These are phyloP conservation scores for Ochropleura leucogaster DNA, from an alignment of 2,888 invertebrate genomes.

Conservation along the genomic window DNA sequence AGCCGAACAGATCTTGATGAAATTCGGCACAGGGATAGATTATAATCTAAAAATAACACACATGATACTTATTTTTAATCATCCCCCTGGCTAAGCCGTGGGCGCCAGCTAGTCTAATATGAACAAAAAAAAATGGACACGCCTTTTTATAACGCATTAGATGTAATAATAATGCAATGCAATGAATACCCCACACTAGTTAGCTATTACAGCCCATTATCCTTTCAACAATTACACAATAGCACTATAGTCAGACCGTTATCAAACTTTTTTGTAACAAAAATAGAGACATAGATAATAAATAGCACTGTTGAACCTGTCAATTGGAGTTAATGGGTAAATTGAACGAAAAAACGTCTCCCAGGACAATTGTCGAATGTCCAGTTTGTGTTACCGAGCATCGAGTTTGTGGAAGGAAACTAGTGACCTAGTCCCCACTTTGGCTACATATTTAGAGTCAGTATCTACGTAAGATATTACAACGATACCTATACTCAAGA, in stretches of 20 bases:
- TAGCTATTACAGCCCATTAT: background rate
- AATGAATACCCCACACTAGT: conserved; percentile 7
- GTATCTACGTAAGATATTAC: no score
- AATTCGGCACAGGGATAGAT: no score
- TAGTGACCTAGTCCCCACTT: conserved; percentile 41
- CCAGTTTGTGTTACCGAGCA: conserved; percentile 51
- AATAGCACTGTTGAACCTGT: conserved; percentile 72
- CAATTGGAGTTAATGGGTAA: conserved; percentile 79
- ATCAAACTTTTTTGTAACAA: conserved; percentile 56
- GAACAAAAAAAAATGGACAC: no score
- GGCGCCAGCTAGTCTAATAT: no score
- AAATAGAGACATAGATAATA: conserved; percentile 66
- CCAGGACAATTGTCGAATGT: conserved; percentile 69
- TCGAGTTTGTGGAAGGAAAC: conserved; percentile 8
- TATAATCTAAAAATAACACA: no score
- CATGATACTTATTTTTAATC: no score
- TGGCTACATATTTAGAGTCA: background rate
- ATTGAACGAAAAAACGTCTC: conserved; percentile 72
- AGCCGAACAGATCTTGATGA: no score
- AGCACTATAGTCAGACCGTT: conserved; percentile 36
- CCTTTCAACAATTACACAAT: conserved; percentile 29
- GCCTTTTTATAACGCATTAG: no score
- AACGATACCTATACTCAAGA: no score
- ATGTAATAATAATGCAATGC: no score
- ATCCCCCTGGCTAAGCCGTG: no score